A percentile compares a stretch with the other conserved stretches of the same genome.
These are phyloP conservation scores for Trichonephila clavipes DNA, from an alignment of 1,140 invertebrate species.

Conservation along the genomic window DNA sequence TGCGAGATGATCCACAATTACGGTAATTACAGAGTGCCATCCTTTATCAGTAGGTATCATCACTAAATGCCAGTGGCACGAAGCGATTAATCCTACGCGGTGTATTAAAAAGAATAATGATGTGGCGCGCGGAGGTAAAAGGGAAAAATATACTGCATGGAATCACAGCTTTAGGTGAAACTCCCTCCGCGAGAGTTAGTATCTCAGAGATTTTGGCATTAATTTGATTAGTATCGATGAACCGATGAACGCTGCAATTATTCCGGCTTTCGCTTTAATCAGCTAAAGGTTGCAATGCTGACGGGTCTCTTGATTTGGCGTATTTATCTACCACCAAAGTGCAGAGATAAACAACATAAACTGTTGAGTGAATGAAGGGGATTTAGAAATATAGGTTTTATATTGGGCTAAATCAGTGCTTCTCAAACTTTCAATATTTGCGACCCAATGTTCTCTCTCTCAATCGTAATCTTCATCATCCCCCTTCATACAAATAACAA, in stretches of 20 bases:
- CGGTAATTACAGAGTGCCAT: slow-evolving; percentile 30
- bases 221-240: slow-evolving; percentile 64
- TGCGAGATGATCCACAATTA: slow-evolving; percentile 9
- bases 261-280: slow-evolving; percentile 40
- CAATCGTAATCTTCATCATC: no score
- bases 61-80: slow-evolving; percentile 26
- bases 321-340: not conserved
- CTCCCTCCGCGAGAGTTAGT: not conserved
- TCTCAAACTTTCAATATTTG: no score
- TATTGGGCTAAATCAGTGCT: no score
- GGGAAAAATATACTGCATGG: not conserved
- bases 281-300: slow-evolving; percentile 6
- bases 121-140: not conserved
- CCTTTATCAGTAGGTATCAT: slow-evolving; percentile 26
- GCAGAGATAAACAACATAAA: not conserved
- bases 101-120: slow-evolving; percentile 42
- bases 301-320: slow-evolving; percentile 3
- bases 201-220: slow-evolving; percentile 47
- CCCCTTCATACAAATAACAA: no score
- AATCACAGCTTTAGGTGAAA: slow-evolving; percentile 25
- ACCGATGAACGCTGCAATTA: slow-evolving; percentile 59
- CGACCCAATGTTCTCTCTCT: no score
- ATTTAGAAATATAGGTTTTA: no score
- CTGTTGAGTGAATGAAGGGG: not conserved
- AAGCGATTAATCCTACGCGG: slow-evolving; percentile 15